These are phyloP conservation scores for Melanotaenia nigrans DNA, from an alignment of 2,797 vertebrate genomes.

Conservation along the genomic window DNA sequence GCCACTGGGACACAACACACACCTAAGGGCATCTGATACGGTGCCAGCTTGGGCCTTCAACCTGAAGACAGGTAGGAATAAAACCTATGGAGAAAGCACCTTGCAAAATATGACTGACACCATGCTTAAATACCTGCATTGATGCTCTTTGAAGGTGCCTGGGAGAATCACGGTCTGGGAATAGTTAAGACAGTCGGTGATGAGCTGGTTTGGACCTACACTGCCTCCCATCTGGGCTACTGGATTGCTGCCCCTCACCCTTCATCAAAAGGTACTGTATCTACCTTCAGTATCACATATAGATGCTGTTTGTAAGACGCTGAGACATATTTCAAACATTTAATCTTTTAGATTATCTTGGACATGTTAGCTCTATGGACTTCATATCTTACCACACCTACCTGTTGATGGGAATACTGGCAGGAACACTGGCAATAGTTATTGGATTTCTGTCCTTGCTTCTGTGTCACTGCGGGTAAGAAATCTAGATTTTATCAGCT, in stretches of 20 bases:
- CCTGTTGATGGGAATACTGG: constrained; percentile 90
- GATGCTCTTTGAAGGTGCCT: constrained; percentile 82
- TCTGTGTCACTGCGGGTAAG: constrained; percentile 85
- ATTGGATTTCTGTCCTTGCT: constrained; percentile 89
- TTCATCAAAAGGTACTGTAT: constrained; percentile 82
- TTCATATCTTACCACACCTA: constrained; percentile 90
- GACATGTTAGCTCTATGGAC: constrained; percentile 79
- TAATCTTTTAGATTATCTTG: constrained; percentile 74
- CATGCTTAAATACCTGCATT: not conserved
- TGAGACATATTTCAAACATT: not conserved
- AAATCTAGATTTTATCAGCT: not conserved
- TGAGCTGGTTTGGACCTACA: constrained; percentile 89
- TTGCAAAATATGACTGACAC: not conserved
- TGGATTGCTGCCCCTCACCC: constrained; percentile 92
- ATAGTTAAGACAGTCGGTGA: constrained; percentile 81
- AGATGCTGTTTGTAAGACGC: not conserved
- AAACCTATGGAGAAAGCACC: not conserved
- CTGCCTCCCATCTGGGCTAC: constrained; percentile 90
- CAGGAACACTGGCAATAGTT: constrained; percentile 87
- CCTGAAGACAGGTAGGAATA: constrained; percentile 84
- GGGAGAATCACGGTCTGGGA: constrained; percentile 90
- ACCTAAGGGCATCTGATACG: constrained; percentile 81
- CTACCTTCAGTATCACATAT: too few relatives aligned
- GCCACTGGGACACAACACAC: constrained; percentile 81
- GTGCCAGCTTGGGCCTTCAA: constrained; percentile 93